A percentile compares a stretch with the other conserved stretches of the same genome.
phyloP scores from a whole-genome alignment of 2,797 vertebrate species.

The Spheniscus humboldti region DNA sequence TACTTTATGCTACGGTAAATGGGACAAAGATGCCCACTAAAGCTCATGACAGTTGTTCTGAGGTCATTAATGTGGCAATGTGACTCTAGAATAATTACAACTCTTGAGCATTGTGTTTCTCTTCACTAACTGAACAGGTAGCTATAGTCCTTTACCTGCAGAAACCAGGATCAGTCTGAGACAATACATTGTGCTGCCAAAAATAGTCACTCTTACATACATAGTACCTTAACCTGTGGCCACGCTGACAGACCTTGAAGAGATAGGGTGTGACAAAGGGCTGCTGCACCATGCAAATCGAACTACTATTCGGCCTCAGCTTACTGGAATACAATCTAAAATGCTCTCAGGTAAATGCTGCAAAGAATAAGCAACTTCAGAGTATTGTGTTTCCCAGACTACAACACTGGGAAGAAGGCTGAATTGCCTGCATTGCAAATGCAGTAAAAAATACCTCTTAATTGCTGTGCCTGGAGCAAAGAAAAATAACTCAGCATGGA shows the following conservation, averaged over 20 bases:
- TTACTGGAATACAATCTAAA: not conserved
- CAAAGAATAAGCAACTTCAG: not conserved
- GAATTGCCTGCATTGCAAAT: slow-evolving; percentile 7
- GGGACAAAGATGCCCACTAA: not conserved
- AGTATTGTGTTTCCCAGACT: not conserved
- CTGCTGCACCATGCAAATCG: not conserved
- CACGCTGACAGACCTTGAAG: not conserved
- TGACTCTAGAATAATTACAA: not conserved
- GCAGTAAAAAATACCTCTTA: slow-evolving; percentile 22
- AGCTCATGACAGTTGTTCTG: not conserved
- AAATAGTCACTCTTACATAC: not conserved
- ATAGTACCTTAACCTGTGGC: not conserved
- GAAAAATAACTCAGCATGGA: slow-evolving; percentile 31
- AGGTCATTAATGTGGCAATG: not conserved
- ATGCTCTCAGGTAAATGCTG: not conserved
- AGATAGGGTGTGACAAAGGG: not conserved
- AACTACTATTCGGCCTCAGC: not conserved
- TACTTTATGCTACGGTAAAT: not conserved
- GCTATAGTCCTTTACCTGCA: not conserved
- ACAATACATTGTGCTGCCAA: not conserved
- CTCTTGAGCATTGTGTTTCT: not conserved
- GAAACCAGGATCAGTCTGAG: not conserved
- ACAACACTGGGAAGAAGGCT: not conserved
- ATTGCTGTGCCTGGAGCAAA: slow-evolving; percentile 34
- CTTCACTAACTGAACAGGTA: not conserved